Conservation (phyloP, 53 echinoderm and acorn worm genomes). For the Mesocentrotus franciscanus region DNA sequence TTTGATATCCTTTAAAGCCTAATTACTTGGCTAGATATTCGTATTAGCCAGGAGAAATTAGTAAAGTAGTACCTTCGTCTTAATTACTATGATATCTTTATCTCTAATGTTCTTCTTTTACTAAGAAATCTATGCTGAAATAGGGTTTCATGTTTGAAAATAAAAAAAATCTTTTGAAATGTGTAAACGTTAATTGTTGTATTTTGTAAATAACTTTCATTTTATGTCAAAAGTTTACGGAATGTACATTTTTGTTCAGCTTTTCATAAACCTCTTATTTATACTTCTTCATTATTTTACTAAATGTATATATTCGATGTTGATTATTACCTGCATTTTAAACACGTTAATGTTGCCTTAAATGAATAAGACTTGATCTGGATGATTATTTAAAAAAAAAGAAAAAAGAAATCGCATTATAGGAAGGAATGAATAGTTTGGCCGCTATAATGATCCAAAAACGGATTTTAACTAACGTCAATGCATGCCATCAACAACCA, state of each 20-base stretch:
- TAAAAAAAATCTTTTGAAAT: neutral
- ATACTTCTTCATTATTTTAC: conserved; percentile 21
- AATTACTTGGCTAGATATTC: too few relatives aligned
- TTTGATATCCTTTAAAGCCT: too few relatives aligned
- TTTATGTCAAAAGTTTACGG: conserved; percentile 27
- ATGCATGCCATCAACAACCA: too few relatives aligned
- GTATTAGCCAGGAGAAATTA: too few relatives aligned
- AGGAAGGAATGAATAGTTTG: too few relatives aligned
- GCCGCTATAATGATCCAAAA: too few relatives aligned
- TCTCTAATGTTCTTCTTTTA: neutral
- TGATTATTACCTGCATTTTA: neutral
- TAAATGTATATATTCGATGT: neutral
- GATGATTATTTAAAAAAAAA: neutral
- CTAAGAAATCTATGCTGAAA: neutral
- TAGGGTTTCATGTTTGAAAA: neutral
- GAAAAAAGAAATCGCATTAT: neutral
- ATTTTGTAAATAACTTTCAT: neutral
- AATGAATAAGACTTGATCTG: neutral
- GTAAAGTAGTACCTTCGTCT: neutral
- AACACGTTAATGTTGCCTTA: neutral
- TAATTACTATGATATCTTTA: neutral
- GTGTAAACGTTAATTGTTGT: conserved; percentile 11
- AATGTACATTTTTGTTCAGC: conserved; percentile 33
- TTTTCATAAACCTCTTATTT: conserved; percentile 40
- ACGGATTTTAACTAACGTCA: too few relatives aligned